Base-by-base conservation (phyloP, 2,797 vertebrate genomes). In the Argyrosomus regius region DNA sequence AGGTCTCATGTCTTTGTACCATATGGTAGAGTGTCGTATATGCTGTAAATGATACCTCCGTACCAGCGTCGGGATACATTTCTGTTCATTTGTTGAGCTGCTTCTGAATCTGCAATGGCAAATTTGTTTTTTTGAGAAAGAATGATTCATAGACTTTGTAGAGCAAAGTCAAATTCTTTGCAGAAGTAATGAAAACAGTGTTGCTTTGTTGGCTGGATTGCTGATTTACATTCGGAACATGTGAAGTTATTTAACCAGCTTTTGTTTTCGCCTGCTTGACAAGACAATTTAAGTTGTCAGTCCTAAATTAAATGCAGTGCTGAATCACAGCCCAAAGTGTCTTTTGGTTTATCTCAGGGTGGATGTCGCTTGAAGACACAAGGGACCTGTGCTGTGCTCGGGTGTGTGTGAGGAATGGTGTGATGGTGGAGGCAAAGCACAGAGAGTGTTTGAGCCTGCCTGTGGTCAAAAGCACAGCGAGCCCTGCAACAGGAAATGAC, bases 401-500 rank as follows among this genome's bases (percentile, higher is more conserved):
- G 59, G 74, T 35, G 53, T 50, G 35, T 39, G 61, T 7, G 56
- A 57, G 70, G 52, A 80, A 59, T 17, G 63, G 68, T 26, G 75
- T 28, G 72, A 83, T 3, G 31, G 71, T 60, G 73, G 66, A 80
- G 63, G 80, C 69, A 39, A 64, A 80, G 85, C 78, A 66, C 66
- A n/a, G 20, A 72, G 74, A 72, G 74, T 69, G 68, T 87, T 85
- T 72, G 69, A 90, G 76, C 77, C 76, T 66, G 79, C 79, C 87
- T 87, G 90, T 87, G 89, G 88, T 84, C 57, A 31, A 80, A 54
- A 74, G 81, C 67, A 72, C 76, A 78, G 74, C 26, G 1, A 86
- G 74, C 41, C 54, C 87, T 90, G 90, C 87, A 83, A 89, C 93
- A 95, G 95, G 94, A 95, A 95, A 93, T 94, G 92, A 95, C 94